These are phyloP conservation scores for Paracentrotus lividus DNA, from an alignment of 53 echinoderm and acorn worm species.

Conservation along the genomic window DNA sequence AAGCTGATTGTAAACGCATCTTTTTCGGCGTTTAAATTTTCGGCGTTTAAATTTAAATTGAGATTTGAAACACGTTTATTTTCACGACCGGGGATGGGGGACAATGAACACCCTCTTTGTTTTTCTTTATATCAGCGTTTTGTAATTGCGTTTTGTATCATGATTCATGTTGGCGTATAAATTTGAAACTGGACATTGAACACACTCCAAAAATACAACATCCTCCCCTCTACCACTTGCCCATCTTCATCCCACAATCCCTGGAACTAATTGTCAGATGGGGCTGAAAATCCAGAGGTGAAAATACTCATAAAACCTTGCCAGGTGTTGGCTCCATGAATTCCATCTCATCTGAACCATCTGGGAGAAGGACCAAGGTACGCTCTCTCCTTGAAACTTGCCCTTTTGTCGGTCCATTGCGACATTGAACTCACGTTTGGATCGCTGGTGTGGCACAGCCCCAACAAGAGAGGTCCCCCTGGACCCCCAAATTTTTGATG, in stretches of 20 bases:
- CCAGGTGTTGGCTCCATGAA: neutral
- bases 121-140: no score
- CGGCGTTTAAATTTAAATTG: no score
- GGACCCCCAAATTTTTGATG: neutral
- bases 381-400: neutral
- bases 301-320: slow-evolving; percentile 9
- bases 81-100: no score
- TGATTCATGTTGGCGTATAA: no score
- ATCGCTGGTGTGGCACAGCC: neutral
- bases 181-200: no score
- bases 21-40: no score
- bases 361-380: neutral
- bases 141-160: no score
- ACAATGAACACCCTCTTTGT: no score
- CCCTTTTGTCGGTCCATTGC: neutral
- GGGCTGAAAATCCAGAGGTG: neutral
- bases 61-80: no score
- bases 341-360: neutral
- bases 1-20: no score
- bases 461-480: slow-evolving; percentile 23
- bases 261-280: slow-evolving; percentile 18
- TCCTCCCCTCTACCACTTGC: neutral
- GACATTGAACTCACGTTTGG: slow-evolving; percentile 40
- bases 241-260: neutral
- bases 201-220: no score